Base-by-base conservation (phyloP, 2,888 invertebrate species). In the Leptopilina drosophilae region DNA sequence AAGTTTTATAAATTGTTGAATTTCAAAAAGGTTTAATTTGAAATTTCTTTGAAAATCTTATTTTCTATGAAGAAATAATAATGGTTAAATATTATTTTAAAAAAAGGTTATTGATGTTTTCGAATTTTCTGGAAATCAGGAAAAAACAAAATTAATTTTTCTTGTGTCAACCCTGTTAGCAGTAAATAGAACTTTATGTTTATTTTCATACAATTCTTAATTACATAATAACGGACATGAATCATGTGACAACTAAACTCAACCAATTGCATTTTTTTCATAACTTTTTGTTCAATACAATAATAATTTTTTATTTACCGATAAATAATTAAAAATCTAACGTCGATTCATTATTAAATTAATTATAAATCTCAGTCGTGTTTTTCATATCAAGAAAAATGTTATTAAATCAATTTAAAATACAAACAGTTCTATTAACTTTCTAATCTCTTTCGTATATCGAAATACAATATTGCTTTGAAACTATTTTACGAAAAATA, bases 171-270 rank as follows among this genome's bases (percentile, higher is more conserved):
- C 33, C 33, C 33, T 33, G 33, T 33, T 73, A 73, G 73, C 56
- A 53, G 73, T 73, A 73, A 73, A 73, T 73, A 73, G 56, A 73
- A 73, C 33, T 73, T 73, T 59, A 56, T 33, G 33, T 73, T 73
- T 73, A 33, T 73, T 73, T 73, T 73, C 56, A 56, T 73, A 73
- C 73, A 73, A 73, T 40, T 73, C 33, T 73, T 9, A 33, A 73
- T 73, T 73, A 73, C 73, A 56, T 56, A 26, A 14, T 73, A 59
- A 33, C 15, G 33, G 8, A 56, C 53, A 73, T 33, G 40, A 73
- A 73, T 73, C 14, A 53, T 56, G 56, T 73, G 12, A 5, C n/a
- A 73, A 56, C 56, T 33, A 56, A 73, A 73, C 53, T 73, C 53
- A 6, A 33, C 56, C 56, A 59, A 56, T 33, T 33, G 26, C 5